Evolutionary conservation across 2,113 vertebrate species (phyloP), one percentile per base, ranked within the genome.

Genomic region (Pangasianodon gigas): DNA sequence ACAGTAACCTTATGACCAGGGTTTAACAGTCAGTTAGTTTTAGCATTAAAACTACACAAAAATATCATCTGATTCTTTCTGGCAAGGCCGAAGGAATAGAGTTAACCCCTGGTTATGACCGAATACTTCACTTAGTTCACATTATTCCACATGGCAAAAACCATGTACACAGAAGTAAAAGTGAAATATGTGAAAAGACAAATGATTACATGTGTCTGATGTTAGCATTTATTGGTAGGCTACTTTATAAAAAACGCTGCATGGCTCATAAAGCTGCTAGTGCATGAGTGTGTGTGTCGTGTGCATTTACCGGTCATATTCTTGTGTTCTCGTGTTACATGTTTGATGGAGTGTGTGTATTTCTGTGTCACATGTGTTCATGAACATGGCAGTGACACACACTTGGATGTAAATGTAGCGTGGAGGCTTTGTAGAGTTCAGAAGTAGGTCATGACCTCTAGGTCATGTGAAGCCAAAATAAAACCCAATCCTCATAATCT

Each of bases 331-430:
- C 86, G 44, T 37, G 75, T 91, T 91, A 90, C 91, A 88, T 44
- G 80, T 77, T 83, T 85, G 62, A 89, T 81, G 71, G 58, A 58
- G 87, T 87, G 85, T 58, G 71, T 85, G 71, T 87, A 88, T 86
- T 82, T 91, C 88, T 54, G 80, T 91, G 65, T 86, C 79, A 75
- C 88, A 87, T 82, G 65, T 89, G 86, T 88, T 88, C 91, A 80
- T 87, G 69, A 87, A 71, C 52, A 82, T 81, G 80, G 44, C 86
- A 84, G 79, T 74, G 32, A 89, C 79, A 88, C 21, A 44, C 69
- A 86, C 14, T 54, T 51, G 29, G 29, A 60, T 75, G 65, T 32
- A 41, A 87, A 52, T 71, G 21, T 21, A 84, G 85, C 69, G 14
- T 65, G 56, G 83, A 69, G 52, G 41, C 29, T 32, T 44, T 4